Percentiles rank a stretch among this genome's conserved stretches.
Evolutionary conservation across 2,888 invertebrate genomes (phyloP).

Genomic region (Lepidocyrtoides sp.): DNA sequence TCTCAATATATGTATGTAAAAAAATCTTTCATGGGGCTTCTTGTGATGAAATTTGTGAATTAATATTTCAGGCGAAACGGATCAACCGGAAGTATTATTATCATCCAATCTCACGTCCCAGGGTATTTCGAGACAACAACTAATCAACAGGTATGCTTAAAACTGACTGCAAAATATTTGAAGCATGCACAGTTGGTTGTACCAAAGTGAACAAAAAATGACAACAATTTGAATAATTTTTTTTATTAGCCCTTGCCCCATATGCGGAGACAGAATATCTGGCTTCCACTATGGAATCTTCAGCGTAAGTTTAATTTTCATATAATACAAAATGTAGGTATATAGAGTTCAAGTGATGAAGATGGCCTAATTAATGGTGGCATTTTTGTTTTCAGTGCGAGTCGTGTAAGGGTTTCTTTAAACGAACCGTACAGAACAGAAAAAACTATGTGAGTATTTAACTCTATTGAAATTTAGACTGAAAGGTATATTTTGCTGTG

Average conservation of each 20-base stretch:
- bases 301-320: neutral
- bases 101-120: constrained; percentile 85
- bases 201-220: no score
- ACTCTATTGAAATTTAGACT: no score
- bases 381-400: no score
- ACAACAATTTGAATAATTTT: constrained; percentile 1
- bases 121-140: constrained; percentile 85
- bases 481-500: no score
- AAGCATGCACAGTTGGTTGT: neutral
- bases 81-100: constrained; percentile 85
- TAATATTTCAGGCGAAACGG: constrained; percentile 80
- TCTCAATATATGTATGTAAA: neutral
- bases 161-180: neutral
- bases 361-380: no score
- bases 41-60: neutral
- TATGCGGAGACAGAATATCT: constrained; percentile 98
- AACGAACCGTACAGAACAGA: constrained; percentile 98
- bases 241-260: constrained; percentile 94
- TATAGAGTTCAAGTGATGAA: no score
- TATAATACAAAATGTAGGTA: constrained; percentile 9
- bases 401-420: constrained; percentile 99
- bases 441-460: constrained; percentile 99
- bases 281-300: constrained; percentile 96
- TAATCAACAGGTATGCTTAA: constrained; percentile 83
- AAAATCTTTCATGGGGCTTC: neutral